A percentile compares a stretch with the other conserved stretches of the same genome.
These are phyloP conservation scores for Spheniscus humboldti DNA, from an alignment of 2,797 vertebrate species.

Conservation along the genomic window DNA sequence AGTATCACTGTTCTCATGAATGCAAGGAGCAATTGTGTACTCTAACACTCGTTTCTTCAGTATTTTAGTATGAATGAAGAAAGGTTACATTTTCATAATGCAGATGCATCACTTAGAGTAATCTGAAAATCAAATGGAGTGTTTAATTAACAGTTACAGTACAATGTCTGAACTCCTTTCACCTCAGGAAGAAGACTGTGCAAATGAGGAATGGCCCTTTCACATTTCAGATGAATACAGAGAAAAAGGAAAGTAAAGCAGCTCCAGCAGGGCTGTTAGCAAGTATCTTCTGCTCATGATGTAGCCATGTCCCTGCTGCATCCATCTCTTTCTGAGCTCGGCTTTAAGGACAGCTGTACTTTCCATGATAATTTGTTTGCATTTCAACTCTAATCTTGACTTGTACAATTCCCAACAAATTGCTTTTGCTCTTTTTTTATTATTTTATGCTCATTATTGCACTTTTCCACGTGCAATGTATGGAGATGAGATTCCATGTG, in stretches of 20 bases:
- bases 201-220: conserved; percentile 46
- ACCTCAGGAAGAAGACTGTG: conserved; percentile 22
- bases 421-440: conserved; percentile 66
- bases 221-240: conserved; percentile 5
- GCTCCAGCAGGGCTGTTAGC: background rate
- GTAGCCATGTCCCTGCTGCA: background rate
- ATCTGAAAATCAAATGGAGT: conserved; percentile 61
- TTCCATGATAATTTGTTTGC: conserved; percentile 60
- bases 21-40: background rate
- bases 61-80: conserved; percentile 46
- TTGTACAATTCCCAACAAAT: conserved; percentile 67
- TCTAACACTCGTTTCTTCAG: background rate
- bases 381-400: conserved; percentile 64
- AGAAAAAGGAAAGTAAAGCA: background rate
- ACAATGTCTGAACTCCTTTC: conserved; percentile 31
- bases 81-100: conserved; percentile 49
- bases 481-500: conserved; percentile 78
- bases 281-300: background rate
- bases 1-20: background rate
- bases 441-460: conserved; percentile 72
- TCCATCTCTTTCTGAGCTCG: background rate
- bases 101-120: conserved; percentile 4
- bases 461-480: conserved; percentile 72
- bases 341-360: conserved; percentile 40
- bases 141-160: conserved; percentile 61